A percentile compares a stretch with the other conserved stretches of the same genome.
Evolutionary conservation across 2,797 vertebrate genomes (phyloP).

Genomic region (Hybognathus amarus): DNA sequence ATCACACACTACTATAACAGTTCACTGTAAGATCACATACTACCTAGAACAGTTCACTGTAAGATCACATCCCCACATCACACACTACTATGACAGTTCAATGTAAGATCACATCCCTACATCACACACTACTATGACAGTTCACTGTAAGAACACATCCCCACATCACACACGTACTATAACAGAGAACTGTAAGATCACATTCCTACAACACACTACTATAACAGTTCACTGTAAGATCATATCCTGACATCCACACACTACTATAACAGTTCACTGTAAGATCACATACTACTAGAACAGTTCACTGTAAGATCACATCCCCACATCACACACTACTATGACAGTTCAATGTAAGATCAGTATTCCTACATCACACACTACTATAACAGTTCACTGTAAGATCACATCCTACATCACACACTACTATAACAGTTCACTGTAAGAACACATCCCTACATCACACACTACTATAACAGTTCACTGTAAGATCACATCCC

Average conservation of each 20-base stretch:
- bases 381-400: too few relatives aligned
- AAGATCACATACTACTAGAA: background rate
- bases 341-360: too few relatives aligned
- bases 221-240: background rate
- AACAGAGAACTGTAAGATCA: background rate
- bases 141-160: background rate
- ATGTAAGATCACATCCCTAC: background rate
- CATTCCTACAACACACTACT: background rate
- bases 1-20: too few relatives aligned
- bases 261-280: background rate
- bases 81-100: background rate
- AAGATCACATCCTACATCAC: too few relatives aligned
- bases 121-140: background rate
- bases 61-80: background rate
- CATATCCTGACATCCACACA: background rate
- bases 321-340: too few relatives aligned
- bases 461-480: too few relatives aligned
- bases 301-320: too few relatives aligned
- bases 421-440: background rate
- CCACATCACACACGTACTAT: background rate
- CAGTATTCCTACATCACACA: too few relatives aligned
- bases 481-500: background rate
- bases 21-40: conserved; percentile 2
- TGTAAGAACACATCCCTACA: background rate
- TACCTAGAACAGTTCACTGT: background rate